Base-by-base conservation (phyloP, 2,113 vertebrate genomes). In the Neogale vison region DNA sequence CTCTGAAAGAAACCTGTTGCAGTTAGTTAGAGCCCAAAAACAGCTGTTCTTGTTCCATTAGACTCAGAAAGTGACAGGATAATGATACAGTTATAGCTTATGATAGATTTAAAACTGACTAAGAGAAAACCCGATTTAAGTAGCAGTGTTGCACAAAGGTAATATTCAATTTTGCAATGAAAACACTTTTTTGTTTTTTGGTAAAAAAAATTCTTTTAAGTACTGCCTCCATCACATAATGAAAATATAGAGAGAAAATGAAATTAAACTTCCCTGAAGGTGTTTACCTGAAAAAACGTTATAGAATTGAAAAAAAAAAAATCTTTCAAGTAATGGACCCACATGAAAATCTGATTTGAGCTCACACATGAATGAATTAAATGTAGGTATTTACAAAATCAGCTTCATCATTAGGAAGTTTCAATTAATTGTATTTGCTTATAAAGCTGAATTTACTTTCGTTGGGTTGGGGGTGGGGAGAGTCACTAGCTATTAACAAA, bases 21-120 rank as follows among this genome's bases (percentile, higher is more conserved):
- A 95, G 95, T 84, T 95, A 97, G 91, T 98, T 88, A 95, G 94
- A 98, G 95, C 96, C 87, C 72, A 76, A 23, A 63, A 98, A 93
- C 97, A 98, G 98, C 97, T 98, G 98, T 13, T 98, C 97, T 97
- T 98, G 63, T 88, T 97, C 97, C 71, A 86, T 96, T 93, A 97
- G 95, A 98, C 91, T 97, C 96, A 96, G 57, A 94, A 89, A 98
- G 94, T 74, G 97, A 97, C 77, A 98, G 96, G 98, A 97, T 96
- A 98, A 98, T 96, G 93, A 98, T 95, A 90, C 76, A 50, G 96
- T 87, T 93, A 94, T 31, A 87, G 55, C 17, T 96, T 96, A 14
- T 52, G 47, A 92, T 24, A 82, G 31, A 94, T 86, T 97, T 85
- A 80, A 61, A 95, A 93, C 17, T 47, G 92, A 97, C 52, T 92